A percentile compares a stretch with the other conserved stretches of the same genome.
Conservation (phyloP, 2,797 vertebrate genomes). For the Myotis vivesi region DNA sequence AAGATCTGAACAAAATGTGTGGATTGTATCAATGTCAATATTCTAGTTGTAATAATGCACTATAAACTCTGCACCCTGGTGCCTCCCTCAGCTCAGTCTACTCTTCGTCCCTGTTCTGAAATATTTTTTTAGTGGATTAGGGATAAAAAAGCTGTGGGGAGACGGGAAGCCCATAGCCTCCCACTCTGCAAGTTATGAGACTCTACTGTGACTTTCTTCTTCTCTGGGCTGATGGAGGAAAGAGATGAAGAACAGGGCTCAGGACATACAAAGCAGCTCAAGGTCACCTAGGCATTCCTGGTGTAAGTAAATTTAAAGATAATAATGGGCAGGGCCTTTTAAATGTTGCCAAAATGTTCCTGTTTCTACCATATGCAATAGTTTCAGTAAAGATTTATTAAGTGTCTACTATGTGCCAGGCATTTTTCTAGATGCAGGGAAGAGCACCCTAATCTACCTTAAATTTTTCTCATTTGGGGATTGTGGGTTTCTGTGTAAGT, state of each 20-base stretch:
- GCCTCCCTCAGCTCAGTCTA: not conserved
- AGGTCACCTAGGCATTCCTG: not conserved
- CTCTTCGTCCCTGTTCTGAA: not conserved
- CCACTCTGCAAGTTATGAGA: not conserved
- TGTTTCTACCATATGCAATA: not conserved
- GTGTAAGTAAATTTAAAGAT: not conserved
- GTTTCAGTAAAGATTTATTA: not conserved
- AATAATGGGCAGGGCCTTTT: not conserved
- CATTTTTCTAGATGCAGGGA: not conserved
- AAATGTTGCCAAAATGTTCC: not conserved
- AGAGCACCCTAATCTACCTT: not conserved
- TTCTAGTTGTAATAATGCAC: not conserved
- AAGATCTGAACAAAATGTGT: not conserved
- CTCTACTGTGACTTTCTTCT: not conserved
- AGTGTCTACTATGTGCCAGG: not conserved
- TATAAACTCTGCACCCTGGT: too few relatives aligned
- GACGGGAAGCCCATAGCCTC: accelerated
- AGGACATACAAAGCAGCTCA: too few relatives aligned
- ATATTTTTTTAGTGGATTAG: not conserved
- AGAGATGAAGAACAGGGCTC: not conserved
- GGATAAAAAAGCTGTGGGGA: not conserved
- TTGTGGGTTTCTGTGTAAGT: not conserved
- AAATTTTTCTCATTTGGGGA: not conserved
- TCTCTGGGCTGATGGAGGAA: not conserved
- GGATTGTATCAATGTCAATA: not conserved